phyloP scores from a whole-genome alignment of 2,888 invertebrate species.

The Horisme vitalbata region DNA sequence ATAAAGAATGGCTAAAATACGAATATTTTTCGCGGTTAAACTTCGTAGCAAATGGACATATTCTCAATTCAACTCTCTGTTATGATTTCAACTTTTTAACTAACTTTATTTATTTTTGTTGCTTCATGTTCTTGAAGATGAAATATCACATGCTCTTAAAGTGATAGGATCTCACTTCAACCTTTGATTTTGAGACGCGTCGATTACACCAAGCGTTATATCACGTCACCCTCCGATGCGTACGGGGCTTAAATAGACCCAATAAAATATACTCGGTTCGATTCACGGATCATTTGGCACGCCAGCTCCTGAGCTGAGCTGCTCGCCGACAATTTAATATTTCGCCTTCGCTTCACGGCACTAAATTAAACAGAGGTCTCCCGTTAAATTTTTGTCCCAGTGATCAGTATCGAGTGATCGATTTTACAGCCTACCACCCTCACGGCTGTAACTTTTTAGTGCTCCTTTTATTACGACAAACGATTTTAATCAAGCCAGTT shows the following conservation, averaged over 20 bases:
- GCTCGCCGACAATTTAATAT: constrained; percentile 57
- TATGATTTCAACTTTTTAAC: no score
- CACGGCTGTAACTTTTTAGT: constrained; percentile 80
- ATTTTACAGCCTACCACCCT: constrained; percentile 77
- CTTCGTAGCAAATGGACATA: no score
- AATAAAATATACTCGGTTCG: constrained; percentile 65
- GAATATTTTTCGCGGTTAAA: no score
- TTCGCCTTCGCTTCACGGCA: constrained; percentile 44
- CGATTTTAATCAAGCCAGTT: constrained; percentile 82
- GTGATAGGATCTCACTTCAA: not conserved
- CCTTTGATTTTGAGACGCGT: not conserved
- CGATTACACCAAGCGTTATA: constrained; percentile 3
- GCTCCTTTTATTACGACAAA: constrained; percentile 81
- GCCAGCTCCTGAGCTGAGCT: constrained; percentile 20
- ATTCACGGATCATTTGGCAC: constrained; percentile 68
- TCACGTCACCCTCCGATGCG: constrained; percentile 18
- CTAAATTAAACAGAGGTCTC: constrained; percentile 56
- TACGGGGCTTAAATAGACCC: constrained; percentile 37
- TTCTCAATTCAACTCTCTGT: no score
- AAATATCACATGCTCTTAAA: no score
- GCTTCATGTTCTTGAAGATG: no score
- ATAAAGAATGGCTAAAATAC: no score
- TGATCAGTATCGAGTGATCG: constrained; percentile 77
- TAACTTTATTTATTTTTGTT: no score
- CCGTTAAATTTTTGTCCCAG: constrained; percentile 74